Base-by-base conservation (phyloP, 2,113 vertebrate species). In the Silurus asotus region DNA sequence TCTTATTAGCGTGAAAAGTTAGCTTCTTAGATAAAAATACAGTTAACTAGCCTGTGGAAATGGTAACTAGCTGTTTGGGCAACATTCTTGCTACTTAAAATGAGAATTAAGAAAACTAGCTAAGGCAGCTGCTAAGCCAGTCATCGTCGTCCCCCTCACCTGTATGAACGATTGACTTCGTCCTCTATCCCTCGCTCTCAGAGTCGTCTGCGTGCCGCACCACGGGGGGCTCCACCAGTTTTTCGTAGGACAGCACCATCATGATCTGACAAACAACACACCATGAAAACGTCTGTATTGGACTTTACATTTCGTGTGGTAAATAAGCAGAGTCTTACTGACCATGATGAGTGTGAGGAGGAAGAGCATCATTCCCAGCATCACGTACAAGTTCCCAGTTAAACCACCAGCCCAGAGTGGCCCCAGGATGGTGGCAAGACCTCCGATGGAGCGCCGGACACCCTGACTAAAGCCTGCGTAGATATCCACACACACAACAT, bases 391-490 rank as follows among this genome's bases (percentile, higher is more conserved):
- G 82, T 96, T 93, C 76, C 90, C 91, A 23, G 93, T 96, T 90
- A 96, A 83, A 61, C 96, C 95, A 67, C 95, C 95, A 2, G 95
- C 95, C 96, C 96, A 96, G 89, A 96, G 86, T 2, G 96, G 96
- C 6, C 96, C 96, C 86, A 96, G 88, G 91, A 96, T 96, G 88
- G 95, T 96, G 83, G 95, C 96, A 53, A 96, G 80, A 19, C 96
- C 96, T 14, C 95, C 96, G 0, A 96, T 92, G 0, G 96, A 96
- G 86, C 95, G 94, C 51, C 95, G 91, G 14, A 96, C 90, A 7
- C 95, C 96, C 87, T 96, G 96, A 89, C 95, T 96, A 87, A 96
- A 96, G 5, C 96, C 96, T 95, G 88, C 58, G 81, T 81, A 81
- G n/a, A 79, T 8, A 83, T 25, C 88, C 20, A 76, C 3, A 51